Evolutionary conservation across 2,113 vertebrate genomes (phyloP).

Genomic region (Heterochromis multidens): DNA sequence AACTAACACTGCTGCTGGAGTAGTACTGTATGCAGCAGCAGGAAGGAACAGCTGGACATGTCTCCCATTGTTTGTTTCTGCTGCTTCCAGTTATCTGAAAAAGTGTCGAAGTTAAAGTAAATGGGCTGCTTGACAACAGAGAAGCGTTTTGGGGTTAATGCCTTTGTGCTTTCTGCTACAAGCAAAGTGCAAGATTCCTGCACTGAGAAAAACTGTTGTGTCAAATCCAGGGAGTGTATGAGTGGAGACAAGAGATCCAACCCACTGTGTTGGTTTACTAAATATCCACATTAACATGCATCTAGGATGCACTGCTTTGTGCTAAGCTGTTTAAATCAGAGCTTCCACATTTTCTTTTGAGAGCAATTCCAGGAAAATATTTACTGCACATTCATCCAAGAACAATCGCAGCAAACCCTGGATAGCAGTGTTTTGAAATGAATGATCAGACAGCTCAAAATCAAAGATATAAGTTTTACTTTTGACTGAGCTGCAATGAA

Average conservation of each 20-base stretch:
- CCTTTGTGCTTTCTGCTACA: not conserved
- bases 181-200: not conserved
- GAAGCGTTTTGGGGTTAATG: not conserved
- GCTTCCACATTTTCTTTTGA: not conserved
- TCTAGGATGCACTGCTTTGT: not conserved
- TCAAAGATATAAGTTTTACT: not conserved
- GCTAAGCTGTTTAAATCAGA: not conserved
- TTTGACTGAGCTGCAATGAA: not conserved
- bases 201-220: not conserved
- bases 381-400: not conserved
- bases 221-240: not conserved
- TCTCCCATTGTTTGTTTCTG: not conserved
- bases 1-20: not conserved
- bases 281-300: conserved; percentile 21
- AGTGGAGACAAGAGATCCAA: conserved; percentile 14
- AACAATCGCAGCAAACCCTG: not conserved
- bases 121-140: not conserved
- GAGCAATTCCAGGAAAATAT: not conserved
- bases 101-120: not conserved
- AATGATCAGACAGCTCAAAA: not conserved
- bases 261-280: conserved; percentile 14
- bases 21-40: not conserved
- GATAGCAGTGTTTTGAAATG: not conserved
- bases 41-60: not conserved
- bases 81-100: not conserved